Conservation (phyloP, 1,140 invertebrate species). For the Bombus confusus region DNA sequence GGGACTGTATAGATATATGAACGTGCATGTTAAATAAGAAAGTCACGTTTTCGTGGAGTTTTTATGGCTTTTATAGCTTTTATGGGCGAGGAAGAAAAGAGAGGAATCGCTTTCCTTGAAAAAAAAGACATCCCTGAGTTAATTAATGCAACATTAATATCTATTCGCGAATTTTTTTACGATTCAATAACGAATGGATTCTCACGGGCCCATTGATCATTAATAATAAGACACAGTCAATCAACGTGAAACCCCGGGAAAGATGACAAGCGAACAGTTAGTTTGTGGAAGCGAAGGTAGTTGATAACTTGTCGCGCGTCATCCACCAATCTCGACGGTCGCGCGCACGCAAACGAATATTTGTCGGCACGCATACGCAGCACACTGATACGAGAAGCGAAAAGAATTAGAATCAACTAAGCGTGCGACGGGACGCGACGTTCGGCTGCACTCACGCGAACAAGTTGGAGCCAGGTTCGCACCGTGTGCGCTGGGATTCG, state of each 20-base stretch:
- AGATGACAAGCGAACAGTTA: constrained; percentile 53
- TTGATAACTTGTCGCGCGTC: constrained; percentile 49
- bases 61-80: constrained; percentile 28
- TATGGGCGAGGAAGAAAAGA: constrained; percentile 43
- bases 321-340: constrained; percentile 5
- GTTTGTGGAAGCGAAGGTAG: constrained; percentile 60
- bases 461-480: constrained; percentile 19
- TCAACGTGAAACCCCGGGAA: constrained; percentile 53
- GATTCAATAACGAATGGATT: neutral
- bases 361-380: neutral
- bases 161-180: neutral
- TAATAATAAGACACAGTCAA: constrained; percentile 49
- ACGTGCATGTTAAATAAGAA: constrained; percentile 53
- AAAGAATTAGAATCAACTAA: no score
- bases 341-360: constrained; percentile 28
- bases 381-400: neutral
- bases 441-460: constrained; percentile 8
- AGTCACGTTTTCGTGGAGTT: constrained; percentile 71
- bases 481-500: constrained; percentile 45
- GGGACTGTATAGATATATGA: constrained; percentile 36
- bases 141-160: neutral
- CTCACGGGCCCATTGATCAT: constrained; percentile 31
- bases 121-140: neutral
- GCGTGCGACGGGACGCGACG: constrained; percentile 1
- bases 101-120: constrained; percentile 35